Evolutionary conservation across 2,797 vertebrate genomes (phyloP).

Genomic region (Sebastes ruberrimus): DNA sequence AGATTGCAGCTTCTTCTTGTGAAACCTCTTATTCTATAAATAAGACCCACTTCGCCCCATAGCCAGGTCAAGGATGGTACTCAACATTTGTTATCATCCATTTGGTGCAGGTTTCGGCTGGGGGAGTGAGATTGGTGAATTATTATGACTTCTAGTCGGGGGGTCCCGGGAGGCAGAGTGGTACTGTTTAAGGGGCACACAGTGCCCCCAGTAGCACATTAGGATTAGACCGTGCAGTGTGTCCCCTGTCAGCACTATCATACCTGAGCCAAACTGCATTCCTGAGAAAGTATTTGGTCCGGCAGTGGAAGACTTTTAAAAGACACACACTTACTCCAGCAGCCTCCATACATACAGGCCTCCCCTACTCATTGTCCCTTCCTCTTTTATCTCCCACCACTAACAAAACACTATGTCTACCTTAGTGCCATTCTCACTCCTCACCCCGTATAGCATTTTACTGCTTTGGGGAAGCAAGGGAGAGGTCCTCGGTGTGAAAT

Average conservation of each 20-base stretch:
- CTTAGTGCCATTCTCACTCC: conserved; percentile 63
- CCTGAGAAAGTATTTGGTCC: conserved; percentile 32
- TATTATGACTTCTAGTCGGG: conserved; percentile 43
- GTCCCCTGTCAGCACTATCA: conserved; percentile 59
- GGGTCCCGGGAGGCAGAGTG: conserved; percentile 52
- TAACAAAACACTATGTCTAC: conserved; percentile 68
- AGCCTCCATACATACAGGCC: conserved; percentile 9
- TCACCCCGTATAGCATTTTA: conserved; percentile 69
- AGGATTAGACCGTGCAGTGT: conserved; percentile 67
- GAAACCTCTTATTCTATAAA: conserved; percentile 29
- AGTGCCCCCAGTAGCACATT: conserved; percentile 64
- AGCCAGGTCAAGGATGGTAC: conserved; percentile 31
- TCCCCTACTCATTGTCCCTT: conserved; percentile 15
- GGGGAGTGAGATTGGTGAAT: conserved; percentile 59
- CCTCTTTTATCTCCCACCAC: conserved; percentile 64
- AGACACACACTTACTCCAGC: conserved; percentile 38
- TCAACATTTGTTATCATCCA: conserved; percentile 48
- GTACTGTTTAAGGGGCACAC: conserved; percentile 54
- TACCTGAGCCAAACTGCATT: conserved; percentile 52
- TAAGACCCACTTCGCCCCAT: conserved; percentile 7
- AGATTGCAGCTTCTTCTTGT: not conserved
- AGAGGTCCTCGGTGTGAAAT: conserved; percentile 77
- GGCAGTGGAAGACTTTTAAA: conserved; percentile 18
- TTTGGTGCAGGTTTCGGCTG: conserved; percentile 48
- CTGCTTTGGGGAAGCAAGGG: conserved; percentile 65